A percentile compares a stretch with the other conserved stretches of the same genome.
Conservation (phyloP, 1,140 invertebrate species). For the Camponotus vicinus region DNA sequence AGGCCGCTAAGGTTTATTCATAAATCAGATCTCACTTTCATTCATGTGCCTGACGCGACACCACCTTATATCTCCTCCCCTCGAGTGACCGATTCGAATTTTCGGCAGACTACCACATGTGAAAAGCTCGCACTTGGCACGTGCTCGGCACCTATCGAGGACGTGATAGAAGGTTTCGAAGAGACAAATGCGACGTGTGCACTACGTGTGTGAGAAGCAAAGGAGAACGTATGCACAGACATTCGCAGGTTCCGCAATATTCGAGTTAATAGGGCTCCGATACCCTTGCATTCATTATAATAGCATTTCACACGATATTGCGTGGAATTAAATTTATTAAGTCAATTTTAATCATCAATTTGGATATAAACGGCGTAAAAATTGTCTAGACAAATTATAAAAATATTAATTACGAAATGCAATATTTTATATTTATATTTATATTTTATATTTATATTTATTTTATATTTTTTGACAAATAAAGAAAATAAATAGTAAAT, state of each 20-base stretch:
- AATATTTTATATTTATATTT: too few species aligned
- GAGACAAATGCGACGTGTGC: neutral
- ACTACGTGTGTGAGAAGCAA: neutral
- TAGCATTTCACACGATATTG: neutral
- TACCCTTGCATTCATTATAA: neutral
- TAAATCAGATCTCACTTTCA: conserved; percentile 75
- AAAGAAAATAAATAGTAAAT: too few species aligned
- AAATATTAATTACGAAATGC: too few species aligned
- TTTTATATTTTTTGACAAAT: too few species aligned
- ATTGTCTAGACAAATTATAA: too few species aligned
- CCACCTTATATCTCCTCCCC: conserved; percentile 13
- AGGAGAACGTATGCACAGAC: neutral
- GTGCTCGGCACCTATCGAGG: neutral
- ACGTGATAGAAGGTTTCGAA: neutral
- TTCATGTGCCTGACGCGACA: conserved; percentile 54
- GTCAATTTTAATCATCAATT: neutral
- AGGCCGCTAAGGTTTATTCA: conserved; percentile 69
- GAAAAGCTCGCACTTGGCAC: neutral
- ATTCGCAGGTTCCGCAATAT: neutral
- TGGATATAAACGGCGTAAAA: neutral
- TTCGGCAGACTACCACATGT: neutral
- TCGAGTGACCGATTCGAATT: conserved; percentile 34
- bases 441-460: too few species aligned
- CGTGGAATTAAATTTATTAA: neutral
- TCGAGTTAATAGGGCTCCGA: neutral